phyloP scores from a whole-genome alignment of 2,888 invertebrate genomes.

The Amphipoea oculea region DNA sequence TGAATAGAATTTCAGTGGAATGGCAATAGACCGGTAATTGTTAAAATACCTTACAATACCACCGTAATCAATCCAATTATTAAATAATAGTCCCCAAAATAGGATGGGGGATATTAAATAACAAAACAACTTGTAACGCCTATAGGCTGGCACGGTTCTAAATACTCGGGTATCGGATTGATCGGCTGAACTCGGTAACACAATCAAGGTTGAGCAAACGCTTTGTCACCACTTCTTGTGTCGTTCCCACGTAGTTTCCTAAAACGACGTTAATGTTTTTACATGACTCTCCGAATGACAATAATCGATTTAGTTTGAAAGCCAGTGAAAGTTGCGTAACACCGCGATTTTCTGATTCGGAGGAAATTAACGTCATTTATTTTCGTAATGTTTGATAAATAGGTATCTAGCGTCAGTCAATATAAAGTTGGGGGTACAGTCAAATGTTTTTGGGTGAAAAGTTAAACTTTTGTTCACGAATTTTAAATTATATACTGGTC shows the following conservation, averaged over 20 bases:
- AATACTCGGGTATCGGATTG: slow-evolving; percentile 56
- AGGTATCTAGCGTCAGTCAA: slow-evolving; percentile 29
- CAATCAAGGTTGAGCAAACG: slow-evolving; percentile 67
- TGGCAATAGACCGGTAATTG: background rate
- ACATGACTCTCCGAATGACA: slow-evolving; percentile 74
- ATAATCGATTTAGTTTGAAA: slow-evolving; percentile 76
- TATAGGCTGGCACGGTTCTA: slow-evolving; percentile 45
- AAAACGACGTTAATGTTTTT: slow-evolving; percentile 78
- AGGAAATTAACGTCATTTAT: slow-evolving; percentile 62
- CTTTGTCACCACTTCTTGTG: slow-evolving; percentile 65
- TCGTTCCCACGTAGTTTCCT: slow-evolving; percentile 80
- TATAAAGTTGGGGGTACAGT: slow-evolving; percentile 24
- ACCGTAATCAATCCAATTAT: slow-evolving; percentile 18
- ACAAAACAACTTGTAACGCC: slow-evolving; percentile 38
- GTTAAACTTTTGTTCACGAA: slow-evolving; percentile 16
- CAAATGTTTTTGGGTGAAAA: slow-evolving; percentile 13
- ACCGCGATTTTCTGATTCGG: slow-evolving; percentile 46
- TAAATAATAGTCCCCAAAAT: slow-evolving; percentile 13
- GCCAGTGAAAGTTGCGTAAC: slow-evolving; percentile 73
- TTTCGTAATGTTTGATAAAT: slow-evolving; percentile 58
- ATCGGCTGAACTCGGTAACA: slow-evolving; percentile 63
- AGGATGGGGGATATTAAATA: slow-evolving; percentile 6
- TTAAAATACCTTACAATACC: slow-evolving; percentile 4
- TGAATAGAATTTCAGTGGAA: background rate
- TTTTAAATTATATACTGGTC: background rate